Percentiles rank a stretch among this genome's conserved stretches.
These are phyloP conservation scores for Trichechus manatus DNA, from an alignment of 2,113 vertebrate species.

Conservation along the genomic window DNA sequence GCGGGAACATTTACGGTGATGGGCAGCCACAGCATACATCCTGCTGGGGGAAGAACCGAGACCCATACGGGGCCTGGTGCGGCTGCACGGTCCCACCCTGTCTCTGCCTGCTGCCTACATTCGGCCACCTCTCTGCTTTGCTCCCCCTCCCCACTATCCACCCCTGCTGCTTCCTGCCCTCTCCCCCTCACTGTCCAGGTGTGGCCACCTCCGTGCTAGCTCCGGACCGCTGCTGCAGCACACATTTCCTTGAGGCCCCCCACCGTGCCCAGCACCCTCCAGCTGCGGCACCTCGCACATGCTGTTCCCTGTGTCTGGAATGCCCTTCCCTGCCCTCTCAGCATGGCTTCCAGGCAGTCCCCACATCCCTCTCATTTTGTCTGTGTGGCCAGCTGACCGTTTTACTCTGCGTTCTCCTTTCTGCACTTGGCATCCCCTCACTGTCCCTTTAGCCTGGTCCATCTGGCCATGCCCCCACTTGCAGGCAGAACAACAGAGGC, in stretches of 20 bases:
- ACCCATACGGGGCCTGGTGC: not conserved
- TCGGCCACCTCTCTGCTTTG: accelerated
- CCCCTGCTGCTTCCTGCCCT: not conserved
- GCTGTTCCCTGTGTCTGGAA: not conserved
- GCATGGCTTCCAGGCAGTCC: not conserved
- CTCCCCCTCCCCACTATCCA: not conserved
- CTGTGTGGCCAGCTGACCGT: accelerated
- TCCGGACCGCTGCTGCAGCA: not conserved
- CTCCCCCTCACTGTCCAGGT: no score
- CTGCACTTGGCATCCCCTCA: not conserved
- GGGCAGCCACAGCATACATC: not conserved
- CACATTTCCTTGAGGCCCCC: not conserved
- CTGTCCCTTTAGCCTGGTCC: accelerated
- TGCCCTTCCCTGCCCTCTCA: not conserved
- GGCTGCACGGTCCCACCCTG: not conserved
- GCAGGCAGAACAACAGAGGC: accelerated
- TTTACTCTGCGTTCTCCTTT: no score
- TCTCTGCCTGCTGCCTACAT: not conserved
- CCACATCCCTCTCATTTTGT: accelerated
- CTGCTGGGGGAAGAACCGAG: not conserved
- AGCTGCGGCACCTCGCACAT: not conserved
- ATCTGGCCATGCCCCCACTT: not conserved
- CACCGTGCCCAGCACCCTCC: not conserved
- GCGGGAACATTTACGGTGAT: not conserved
- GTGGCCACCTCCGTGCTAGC: no score